Evolutionary conservation across 2,797 vertebrate genomes (phyloP), one percentile per base, ranked within the genome.

Genomic region (Amblyraja radiata): DNA sequence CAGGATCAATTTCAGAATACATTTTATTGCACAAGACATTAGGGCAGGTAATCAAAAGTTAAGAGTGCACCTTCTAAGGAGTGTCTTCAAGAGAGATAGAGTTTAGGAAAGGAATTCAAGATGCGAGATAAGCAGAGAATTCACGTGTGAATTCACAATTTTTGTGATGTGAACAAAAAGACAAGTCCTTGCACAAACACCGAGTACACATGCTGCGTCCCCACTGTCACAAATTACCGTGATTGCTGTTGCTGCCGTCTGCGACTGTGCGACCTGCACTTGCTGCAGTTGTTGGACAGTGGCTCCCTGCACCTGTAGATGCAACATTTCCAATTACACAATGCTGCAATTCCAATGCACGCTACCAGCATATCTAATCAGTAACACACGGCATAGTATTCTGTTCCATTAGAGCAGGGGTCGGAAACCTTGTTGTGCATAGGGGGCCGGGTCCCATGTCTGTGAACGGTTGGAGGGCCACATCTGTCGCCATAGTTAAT

Each of bases 211-310:
- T 93, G 58, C 9, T 93, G 28, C 18, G 46, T 78, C 61, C 58
- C 5, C 68, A 93, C 36, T 7, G 13, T 25, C 21, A 63, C 79
- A 94, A 96, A 79, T 97, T 97, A 97, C 97, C 97, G 97, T 97
- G 94, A 97, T 97, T 93, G 97, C 96, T 94, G 97, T 63, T 32
- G 93, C 83, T 76, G 81, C 97, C 95, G 96, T 96, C 95, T 97
- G 97, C 95, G 97, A 97, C 94, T 97, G 97, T 93, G 95, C 95
- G 95, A 97, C 96, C 95, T 97, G 97, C 95, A 97, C 96, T 94
- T 97, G 97, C 95, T 97, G 97, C 94, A 97, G 95, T 96, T 97
- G 97, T 96, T 97, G 97, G 96, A 97, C 97, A 94, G 96, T 97
- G 95, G 97, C 96, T 95, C 97, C 97, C 95, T 97, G 97, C 94